Conservation (phyloP, 2,797 vertebrate species). For the Enteromius afrohamiltoni region DNA sequence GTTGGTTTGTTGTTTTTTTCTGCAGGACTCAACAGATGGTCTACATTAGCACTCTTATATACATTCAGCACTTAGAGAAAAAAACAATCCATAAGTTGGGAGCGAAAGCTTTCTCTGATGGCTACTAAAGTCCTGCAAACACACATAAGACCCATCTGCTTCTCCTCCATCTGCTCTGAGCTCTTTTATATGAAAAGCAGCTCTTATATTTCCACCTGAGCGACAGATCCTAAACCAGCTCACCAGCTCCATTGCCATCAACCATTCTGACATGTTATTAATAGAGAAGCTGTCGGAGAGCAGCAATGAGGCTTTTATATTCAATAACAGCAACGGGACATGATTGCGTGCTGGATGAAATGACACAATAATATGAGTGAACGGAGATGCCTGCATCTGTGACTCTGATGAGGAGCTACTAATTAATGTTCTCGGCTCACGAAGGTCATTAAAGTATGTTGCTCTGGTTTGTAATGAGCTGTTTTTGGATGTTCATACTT, state of each 20-base stretch:
- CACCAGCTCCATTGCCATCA: constrained; percentile 70
- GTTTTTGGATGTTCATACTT: constrained; percentile 18
- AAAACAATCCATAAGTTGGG: constrained; percentile 41
- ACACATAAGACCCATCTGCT: constrained; percentile 20
- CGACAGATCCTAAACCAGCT: constrained; percentile 64
- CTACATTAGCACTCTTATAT: constrained; percentile 40
- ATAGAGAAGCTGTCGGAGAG: constrained; percentile 70
- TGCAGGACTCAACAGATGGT: constrained; percentile 13
- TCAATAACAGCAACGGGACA: constrained; percentile 69
- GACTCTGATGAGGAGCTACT: background rate
- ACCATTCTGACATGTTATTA: constrained; percentile 77
- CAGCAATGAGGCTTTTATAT: constrained; percentile 63
- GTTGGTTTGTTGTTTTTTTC: no score
- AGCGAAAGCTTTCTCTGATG: constrained; percentile 30
- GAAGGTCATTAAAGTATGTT: background rate
- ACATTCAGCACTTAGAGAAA: constrained; percentile 31
- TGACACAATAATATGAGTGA: constrained; percentile 62
- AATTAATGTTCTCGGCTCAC: background rate
- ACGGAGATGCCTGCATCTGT: constrained; percentile 2
- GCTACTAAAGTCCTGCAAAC: constrained; percentile 35
- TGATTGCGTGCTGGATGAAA: constrained; percentile 68
- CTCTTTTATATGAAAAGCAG: constrained; percentile 73
- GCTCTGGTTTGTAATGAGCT: background rate
- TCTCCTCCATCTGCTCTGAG: constrained; percentile 44
- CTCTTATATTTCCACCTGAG: constrained; percentile 71